A percentile compares a stretch with the other conserved stretches of the same genome.
These are phyloP conservation scores for Rhadinocentrus ornatus DNA, from an alignment of 2,797 vertebrate genomes.

Conservation along the genomic window DNA sequence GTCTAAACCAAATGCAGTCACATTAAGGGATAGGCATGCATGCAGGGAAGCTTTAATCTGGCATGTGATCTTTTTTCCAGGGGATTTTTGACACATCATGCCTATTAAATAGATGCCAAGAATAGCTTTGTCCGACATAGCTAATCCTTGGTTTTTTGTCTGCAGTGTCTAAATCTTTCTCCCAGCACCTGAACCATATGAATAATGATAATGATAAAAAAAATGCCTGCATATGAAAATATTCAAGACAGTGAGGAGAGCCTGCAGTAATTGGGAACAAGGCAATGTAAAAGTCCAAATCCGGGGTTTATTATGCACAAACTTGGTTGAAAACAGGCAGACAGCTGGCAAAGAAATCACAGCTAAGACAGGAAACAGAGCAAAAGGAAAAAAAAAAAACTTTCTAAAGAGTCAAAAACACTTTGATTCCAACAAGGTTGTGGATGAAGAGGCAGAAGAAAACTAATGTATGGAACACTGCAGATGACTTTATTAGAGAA, in stretches of 20 bases:
- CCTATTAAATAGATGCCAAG: background rate
- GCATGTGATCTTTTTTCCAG: background rate
- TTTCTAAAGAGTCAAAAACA: background rate
- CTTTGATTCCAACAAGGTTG: background rate
- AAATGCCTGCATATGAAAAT: background rate
- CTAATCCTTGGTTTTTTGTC: background rate
- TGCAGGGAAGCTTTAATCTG: background rate
- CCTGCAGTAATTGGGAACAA: background rate
- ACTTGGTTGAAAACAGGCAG: background rate
- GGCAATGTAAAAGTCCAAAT: background rate
- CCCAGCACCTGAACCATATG: background rate
- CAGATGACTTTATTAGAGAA: no score
- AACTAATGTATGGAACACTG: background rate
- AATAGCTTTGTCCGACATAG: background rate
- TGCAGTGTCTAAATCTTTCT: background rate
- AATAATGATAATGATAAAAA: background rate
- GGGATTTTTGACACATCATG: background rate
- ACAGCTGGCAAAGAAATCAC: background rate
- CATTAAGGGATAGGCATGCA: constrained; percentile 1
- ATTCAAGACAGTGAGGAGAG: background rate
- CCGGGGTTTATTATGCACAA: background rate
- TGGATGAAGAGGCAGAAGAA: background rate
- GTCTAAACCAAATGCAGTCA: background rate
- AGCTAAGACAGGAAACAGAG: background rate
- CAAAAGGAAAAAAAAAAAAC: background rate